Evolutionary conservation across 2,113 vertebrate species (phyloP), one percentile per base, ranked within the genome.

Genomic region (Machaerirhynchus nigripectus): DNA sequence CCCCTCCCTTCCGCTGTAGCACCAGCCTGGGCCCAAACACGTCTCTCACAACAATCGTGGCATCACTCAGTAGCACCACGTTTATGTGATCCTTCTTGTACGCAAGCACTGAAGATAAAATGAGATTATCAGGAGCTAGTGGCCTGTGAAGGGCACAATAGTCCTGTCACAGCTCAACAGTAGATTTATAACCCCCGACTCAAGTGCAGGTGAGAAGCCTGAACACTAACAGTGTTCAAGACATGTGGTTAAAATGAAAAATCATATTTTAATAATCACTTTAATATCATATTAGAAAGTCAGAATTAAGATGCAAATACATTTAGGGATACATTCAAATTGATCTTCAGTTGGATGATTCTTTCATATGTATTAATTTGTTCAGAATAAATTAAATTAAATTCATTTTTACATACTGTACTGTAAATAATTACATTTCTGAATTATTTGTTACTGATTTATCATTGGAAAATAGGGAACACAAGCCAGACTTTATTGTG

Each of bases 81-180:
- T 60, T 94, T 86, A 90, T 81, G 39, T 50, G 87, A 96, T 96
- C 88, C 95, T 90, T 84, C 74, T 86, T 94, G 95, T 96, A 93
- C 76, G 90, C 74, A 75, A 94, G 95, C 84, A 80, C 89, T 90
- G 78, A 91, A 97, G 94, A 95, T 93, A 80, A 97, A 98, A 97
- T 91, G 95, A 97, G 78, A 97, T 97, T 95, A 96, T 94, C 95
- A 95, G 91, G 95, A 98, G 76, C 53, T 56, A 95, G 93, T 91
- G 86, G 94, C 76, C 97, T 97, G 94, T 97, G 97, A 98, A 98
- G 95, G 97, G 82, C 96, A 96, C 87, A 91, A 92, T 1, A 89
- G 86, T 67, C 67, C 95, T 92, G 75, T 95, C 82, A 94, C 3
- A 15, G 76, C 35, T 96, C 94, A 97, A 96, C 70, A 95, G 95